phyloP scores from a whole-genome alignment of 2,797 vertebrate species.

The Merluccius polli region DNA sequence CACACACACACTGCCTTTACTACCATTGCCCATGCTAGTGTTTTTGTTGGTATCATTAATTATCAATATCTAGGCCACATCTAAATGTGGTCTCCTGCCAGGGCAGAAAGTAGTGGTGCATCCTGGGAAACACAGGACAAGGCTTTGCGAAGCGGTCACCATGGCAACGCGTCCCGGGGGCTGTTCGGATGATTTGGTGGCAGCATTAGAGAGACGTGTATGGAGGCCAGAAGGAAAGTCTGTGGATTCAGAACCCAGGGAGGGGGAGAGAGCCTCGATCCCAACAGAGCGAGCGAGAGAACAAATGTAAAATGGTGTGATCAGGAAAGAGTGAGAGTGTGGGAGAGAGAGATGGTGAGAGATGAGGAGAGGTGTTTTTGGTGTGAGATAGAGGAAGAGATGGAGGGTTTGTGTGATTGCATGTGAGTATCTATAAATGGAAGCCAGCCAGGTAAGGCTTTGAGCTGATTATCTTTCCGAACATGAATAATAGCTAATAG shows the following conservation, averaged over 20 bases:
- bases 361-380: not conserved
- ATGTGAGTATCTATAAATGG: not conserved
- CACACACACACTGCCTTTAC: not conserved
- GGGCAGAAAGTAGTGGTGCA: conserved; percentile 15
- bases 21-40: not conserved
- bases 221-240: not conserved
- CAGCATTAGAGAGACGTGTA: conserved; percentile 7
- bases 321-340: too few relatives aligned
- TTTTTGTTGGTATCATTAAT: not conserved
- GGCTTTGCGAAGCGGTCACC: conserved; percentile 8
- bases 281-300: not conserved
- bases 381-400: not conserved
- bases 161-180: conserved; percentile 19
- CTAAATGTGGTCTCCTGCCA: conserved; percentile 28
- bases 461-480: not conserved
- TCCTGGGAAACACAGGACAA: conserved; percentile 28
- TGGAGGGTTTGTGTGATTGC: not conserved
- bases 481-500: not conserved
- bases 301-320: not conserved
- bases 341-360: not conserved
- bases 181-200: conserved; percentile 8
- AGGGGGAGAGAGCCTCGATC: conserved; percentile 1
- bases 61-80: conserved; percentile 28
- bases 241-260: conserved; percentile 1
- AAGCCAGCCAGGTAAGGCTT: not conserved